Evolutionary conservation across 2,113 vertebrate species (phyloP).

Genomic region (Hemiprocne comata): DNA sequence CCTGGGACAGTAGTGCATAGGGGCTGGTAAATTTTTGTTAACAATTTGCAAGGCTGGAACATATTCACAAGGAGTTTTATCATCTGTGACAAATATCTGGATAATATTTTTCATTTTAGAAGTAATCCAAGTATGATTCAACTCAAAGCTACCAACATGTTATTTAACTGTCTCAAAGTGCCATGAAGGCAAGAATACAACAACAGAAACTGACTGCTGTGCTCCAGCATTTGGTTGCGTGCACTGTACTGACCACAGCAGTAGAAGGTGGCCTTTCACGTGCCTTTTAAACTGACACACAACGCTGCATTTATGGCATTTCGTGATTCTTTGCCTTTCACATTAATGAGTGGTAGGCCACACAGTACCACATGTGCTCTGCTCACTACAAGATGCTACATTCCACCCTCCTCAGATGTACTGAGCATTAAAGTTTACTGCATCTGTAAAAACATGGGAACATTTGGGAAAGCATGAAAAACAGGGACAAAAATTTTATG

Average conservation of each 20-base stretch:
- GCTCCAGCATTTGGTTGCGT: not conserved
- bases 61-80: not conserved
- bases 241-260: not conserved
- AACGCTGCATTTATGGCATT: slow-evolving; percentile 1
- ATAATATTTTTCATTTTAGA: slow-evolving; percentile 25
- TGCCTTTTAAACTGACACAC: not conserved
- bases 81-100: not conserved
- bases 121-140: not conserved
- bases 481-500: not conserved
- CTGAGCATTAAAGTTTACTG: not conserved
- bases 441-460: not conserved
- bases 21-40: not conserved
- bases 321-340: slow-evolving; percentile 2
- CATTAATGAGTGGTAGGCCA: slow-evolving; percentile 31
- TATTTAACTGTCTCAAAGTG: not conserved
- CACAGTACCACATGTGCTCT: slow-evolving; percentile 20
- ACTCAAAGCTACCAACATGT: not conserved
- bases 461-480: not conserved
- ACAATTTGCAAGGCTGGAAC: not conserved
- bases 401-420: not conserved
- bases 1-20: not conserved
- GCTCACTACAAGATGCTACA: slow-evolving; percentile 18
- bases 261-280: not conserved
- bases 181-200: not conserved
- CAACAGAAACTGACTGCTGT: not conserved